Evolutionary conservation across 2,888 invertebrate species (phyloP).

Genomic region (Candidula unifasciata): DNA sequence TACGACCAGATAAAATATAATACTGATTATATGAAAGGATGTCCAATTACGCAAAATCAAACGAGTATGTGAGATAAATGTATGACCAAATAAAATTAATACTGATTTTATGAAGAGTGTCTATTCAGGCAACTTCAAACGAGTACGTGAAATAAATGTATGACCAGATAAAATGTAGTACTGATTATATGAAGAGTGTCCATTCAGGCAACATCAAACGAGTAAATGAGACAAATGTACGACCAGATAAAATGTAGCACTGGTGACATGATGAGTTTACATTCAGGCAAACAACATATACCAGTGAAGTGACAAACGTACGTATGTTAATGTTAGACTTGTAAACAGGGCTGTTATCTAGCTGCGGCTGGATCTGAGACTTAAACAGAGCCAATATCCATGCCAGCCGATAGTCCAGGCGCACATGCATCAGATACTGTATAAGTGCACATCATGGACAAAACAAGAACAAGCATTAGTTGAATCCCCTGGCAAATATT

Average conservation of each 20-base stretch:
- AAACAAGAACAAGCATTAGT: constrained; percentile 53
- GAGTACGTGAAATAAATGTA: too few relatives aligned
- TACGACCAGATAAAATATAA: too few relatives aligned
- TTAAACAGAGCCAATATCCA: constrained; percentile 70
- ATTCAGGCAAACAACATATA: not conserved
- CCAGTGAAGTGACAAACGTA: constrained; percentile 17
- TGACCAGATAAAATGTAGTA: too few relatives aligned
- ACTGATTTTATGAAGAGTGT: too few relatives aligned
- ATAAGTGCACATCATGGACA: not conserved
- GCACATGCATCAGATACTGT: constrained; percentile 71
- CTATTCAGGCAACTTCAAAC: too few relatives aligned
- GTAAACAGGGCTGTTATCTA: constrained; percentile 46
- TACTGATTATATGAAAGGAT: too few relatives aligned
- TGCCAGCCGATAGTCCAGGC: constrained; percentile 68
- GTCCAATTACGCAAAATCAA: too few relatives aligned
- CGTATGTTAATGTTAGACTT: constrained; percentile 49
- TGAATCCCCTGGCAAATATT: not conserved
- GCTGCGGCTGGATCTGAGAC: constrained; percentile 59
- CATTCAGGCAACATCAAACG: too few relatives aligned
- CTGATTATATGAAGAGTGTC: too few relatives aligned
- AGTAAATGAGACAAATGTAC: not conserved
- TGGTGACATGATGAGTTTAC: not conserved
- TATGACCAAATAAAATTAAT: too few relatives aligned
- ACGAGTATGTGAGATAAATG: too few relatives aligned
- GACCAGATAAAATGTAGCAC: not conserved